Percentiles rank a stretch among this genome's conserved stretches.
These are phyloP conservation scores for Stegophylla sp. DNA, from an alignment of 2,888 invertebrate species.

Conservation along the genomic window DNA sequence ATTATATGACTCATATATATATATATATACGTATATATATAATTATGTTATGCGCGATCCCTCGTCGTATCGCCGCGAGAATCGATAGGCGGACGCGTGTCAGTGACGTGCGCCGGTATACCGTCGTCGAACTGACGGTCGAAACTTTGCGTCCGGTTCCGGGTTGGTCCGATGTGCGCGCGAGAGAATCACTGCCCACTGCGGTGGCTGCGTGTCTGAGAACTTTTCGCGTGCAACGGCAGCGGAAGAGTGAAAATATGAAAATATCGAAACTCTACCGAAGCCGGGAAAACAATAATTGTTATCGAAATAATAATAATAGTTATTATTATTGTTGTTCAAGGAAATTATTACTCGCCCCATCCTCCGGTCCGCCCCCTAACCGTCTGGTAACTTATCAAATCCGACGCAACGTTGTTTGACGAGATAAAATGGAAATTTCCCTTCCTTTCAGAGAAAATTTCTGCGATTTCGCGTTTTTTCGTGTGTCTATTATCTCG, in stretches of 20 bases:
- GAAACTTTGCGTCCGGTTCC: not conserved
- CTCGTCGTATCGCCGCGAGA: no score
- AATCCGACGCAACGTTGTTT: not conserved
- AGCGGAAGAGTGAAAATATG: no score
- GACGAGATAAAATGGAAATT: not conserved
- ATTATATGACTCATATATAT: no score
- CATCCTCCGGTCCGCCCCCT: no score
- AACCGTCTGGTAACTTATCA: conserved; percentile 17
- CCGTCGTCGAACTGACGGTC: not conserved
- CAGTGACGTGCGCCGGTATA: no score
- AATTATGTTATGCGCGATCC: no score
- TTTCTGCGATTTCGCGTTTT: not conserved
- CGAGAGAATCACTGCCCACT: not conserved
- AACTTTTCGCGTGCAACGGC: not conserved
- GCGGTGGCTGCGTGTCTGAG: not conserved
- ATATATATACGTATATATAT: no score
- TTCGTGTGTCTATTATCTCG: no score
- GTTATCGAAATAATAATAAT: no score
- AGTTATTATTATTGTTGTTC: conserved; percentile 9
- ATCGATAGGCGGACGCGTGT: no score
- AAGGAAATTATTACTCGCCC: conserved; percentile 10
- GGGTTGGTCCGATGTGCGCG: not conserved
- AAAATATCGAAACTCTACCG: conserved; percentile 16
- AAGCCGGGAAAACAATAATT: conserved; percentile 5
- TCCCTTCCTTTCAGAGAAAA: conserved; percentile 4